Conservation (phyloP, 64 coral and sea anemone genomes). For the Montipora capricornis region DNA sequence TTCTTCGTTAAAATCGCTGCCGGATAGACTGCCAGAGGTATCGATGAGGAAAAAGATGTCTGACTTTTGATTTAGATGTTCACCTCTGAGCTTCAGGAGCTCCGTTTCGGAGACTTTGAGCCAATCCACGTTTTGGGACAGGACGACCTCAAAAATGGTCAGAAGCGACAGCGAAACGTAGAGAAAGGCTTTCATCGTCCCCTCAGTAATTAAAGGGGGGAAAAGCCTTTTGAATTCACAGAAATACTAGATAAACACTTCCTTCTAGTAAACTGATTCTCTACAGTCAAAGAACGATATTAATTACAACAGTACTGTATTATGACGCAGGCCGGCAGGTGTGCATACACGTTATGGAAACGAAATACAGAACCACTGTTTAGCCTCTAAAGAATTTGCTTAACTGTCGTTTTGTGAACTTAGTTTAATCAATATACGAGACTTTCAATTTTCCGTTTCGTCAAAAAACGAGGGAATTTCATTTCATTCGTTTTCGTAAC, state of each 20-base stretch:
- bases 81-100: slow-evolving; percentile 61
- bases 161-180: neutral
- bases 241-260: neutral
- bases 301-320: neutral
- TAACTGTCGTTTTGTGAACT: neutral
- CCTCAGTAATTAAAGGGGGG: neutral
- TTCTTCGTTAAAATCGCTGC: slow-evolving; percentile 56
- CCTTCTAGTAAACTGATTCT: neutral
- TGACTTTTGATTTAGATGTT: slow-evolving; percentile 56
- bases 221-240: neutral
- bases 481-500: too few species aligned
- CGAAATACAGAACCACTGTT: neutral
- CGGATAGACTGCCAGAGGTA: slow-evolving; percentile 72
- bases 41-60: slow-evolving; percentile 85
- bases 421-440: too few species aligned
- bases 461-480: too few species aligned
- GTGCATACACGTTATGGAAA: neutral
- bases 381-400: neutral
- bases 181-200: neutral
- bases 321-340: neutral
- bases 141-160: neutral
- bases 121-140: slow-evolving; percentile 36
- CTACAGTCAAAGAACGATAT: neutral
- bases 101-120: slow-evolving; percentile 61
- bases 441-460: too few species aligned